A percentile compares a stretch with the other conserved stretches of the same genome.
These are phyloP conservation scores for Tapirus indicus DNA, from an alignment of 2,797 vertebrate genomes.

Conservation along the genomic window DNA sequence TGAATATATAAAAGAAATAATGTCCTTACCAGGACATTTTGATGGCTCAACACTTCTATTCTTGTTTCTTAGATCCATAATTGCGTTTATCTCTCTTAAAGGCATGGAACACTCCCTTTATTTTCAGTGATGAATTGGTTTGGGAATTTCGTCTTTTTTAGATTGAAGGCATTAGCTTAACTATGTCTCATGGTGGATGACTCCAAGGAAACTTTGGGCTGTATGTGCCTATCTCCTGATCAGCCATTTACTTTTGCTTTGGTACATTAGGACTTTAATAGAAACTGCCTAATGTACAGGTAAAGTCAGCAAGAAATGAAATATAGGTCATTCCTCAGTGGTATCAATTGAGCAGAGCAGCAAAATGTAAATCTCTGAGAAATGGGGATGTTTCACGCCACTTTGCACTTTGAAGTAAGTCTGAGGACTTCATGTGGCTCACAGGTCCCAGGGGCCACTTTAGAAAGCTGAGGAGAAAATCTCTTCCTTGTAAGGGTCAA, in stretches of 20 bases:
- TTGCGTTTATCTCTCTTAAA: neutral
- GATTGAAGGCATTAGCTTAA: neutral
- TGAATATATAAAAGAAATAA: neutral
- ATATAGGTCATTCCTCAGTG: neutral
- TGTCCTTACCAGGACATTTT: neutral
- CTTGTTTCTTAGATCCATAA: neutral
- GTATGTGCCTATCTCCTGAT: neutral
- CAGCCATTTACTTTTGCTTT: neutral
- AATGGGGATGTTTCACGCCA: neutral
- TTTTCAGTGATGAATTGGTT: neutral
- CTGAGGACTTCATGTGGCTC: neutral
- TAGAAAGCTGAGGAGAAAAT: neutral
- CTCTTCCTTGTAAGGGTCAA: neutral
- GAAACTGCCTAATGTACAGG: neutral
- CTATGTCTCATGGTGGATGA: neutral
- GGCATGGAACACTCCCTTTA: neutral
- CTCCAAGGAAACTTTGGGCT: neutral
- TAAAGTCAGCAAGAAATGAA: conserved; percentile 29
- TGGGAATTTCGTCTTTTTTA: neutral
- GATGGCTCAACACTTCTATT: neutral
- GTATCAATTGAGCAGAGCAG: neutral
- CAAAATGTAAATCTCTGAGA: conserved; percentile 18
- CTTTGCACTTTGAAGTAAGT: neutral
- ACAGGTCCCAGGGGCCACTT: neutral
- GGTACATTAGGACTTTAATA: neutral